Base-by-base conservation (phyloP, 2,113 vertebrate species). In the Paraplagusia blochii region DNA sequence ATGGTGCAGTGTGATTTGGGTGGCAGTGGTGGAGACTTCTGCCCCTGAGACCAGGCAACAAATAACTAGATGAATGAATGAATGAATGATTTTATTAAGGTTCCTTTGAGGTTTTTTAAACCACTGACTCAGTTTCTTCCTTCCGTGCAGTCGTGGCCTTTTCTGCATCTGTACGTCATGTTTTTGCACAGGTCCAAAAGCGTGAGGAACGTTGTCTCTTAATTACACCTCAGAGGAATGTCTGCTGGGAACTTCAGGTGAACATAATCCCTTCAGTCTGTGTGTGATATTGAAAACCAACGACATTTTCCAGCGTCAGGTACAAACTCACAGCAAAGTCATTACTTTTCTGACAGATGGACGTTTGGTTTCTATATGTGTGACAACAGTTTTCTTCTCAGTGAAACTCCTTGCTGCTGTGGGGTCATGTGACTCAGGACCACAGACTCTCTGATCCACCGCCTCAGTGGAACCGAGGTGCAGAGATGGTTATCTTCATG, bases 211-310 rank as follows among this genome's bases (percentile, higher is more conserved):
- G 9, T 52, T 49, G 43, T 8, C 5, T 22, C 58, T 49, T 43
- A 59, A 36, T 49, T 38, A 42, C 9, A 10, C 58, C 60, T 55
- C 43, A 47, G 33, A 72, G 38, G 53, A 34, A 3, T 47, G 16
- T 35, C 33, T 53, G 12, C 3, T 61, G 47, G 44, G 44, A 38
- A 75, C 58, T 79, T 82, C 54, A 72, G 57, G 22, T 35, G 8
- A 40, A 47, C 33, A 29, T 83, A 80, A 87, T 81, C 69, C 72
- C 7, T 29, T 54, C 11, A 66, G 19, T 11, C 8, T n/a, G n/a
- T n/a, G 45, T 64, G 71, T 50, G 47, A 59, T 60, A 61, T 62
- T 79, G 53, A 64, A 1, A 39, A 40, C 3, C 63, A 47, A 83
- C 77, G 57, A 36, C 61, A 16, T 49, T 53, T 36, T 19, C 63